Percentiles rank a stretch among this genome's conserved stretches.
Conservation (phyloP, 2,888 invertebrate genomes). For the Papilio gigon region DNA sequence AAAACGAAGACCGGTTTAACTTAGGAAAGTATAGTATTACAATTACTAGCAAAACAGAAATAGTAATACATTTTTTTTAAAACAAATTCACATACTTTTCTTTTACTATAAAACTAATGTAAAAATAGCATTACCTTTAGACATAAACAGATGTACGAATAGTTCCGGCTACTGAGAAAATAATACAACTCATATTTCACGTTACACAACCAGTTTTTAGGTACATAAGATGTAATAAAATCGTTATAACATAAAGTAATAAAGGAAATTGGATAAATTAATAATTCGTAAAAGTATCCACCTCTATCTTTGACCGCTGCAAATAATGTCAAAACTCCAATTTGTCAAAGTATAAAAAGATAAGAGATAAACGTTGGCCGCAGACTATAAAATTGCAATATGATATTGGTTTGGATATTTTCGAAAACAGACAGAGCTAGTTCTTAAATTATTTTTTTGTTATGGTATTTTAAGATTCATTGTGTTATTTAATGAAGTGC, state of each 20-base stretch:
- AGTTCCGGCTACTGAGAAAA: slow-evolving; percentile 48
- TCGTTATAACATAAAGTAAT: slow-evolving; percentile 30
- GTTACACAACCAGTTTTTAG: slow-evolving; percentile 46
- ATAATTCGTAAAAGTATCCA: slow-evolving; percentile 5
- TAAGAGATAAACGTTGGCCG: not conserved
- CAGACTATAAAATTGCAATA: not conserved
- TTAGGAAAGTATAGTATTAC: not conserved
- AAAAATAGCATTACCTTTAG: slow-evolving; percentile 65
- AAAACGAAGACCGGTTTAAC: not conserved
- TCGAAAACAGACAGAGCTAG: too few species aligned
- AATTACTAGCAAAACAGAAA: not conserved
- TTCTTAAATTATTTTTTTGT: not conserved
- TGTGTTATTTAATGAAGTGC: not conserved
- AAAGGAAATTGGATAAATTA: slow-evolving; percentile 3
- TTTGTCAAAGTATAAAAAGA: not conserved
- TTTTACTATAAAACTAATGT: not conserved
- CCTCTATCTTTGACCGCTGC: slow-evolving; percentile 14
- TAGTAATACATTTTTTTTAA: not conserved
- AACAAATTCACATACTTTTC: not conserved
- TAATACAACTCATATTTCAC: slow-evolving; percentile 60
- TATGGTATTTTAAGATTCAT: not conserved
- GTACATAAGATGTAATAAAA: slow-evolving; percentile 42
- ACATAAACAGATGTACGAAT: slow-evolving; percentile 68
- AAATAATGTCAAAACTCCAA: slow-evolving; percentile 6
- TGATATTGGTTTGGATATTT: not conserved